Conservation (phyloP, 2,113 vertebrate species). For the Cyanocitta stelleri region DNA sequence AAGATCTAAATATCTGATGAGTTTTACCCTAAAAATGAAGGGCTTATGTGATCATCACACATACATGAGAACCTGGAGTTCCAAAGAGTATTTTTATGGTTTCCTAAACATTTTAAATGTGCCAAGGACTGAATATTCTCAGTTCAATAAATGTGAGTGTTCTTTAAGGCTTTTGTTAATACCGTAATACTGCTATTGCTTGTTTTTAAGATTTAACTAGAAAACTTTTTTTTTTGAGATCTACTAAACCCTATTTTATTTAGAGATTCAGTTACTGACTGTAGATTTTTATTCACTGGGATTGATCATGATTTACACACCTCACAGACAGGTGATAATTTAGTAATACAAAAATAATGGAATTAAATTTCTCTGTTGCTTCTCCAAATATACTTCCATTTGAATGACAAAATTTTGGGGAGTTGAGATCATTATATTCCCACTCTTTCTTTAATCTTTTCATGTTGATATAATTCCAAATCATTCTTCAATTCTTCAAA, state of each 20-base stretch:
- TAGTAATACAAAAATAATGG: neutral
- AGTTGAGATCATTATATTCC: neutral
- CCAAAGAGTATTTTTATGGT: neutral
- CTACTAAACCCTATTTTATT: neutral
- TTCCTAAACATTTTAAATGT: neutral
- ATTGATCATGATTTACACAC: neutral
- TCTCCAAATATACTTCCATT: neutral
- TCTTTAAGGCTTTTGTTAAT: neutral
- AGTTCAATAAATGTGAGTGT: neutral
- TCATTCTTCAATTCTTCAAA: neutral
- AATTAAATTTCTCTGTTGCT: neutral
- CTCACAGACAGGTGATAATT: neutral
- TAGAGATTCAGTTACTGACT: neutral
- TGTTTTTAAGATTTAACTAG: neutral
- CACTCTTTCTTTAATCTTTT: neutral
- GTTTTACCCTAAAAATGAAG: neutral
- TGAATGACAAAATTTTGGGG: neutral
- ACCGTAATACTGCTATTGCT: neutral
- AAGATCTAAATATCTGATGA: neutral
- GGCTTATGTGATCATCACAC: neutral
- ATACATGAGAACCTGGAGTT: neutral
- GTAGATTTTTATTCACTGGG: neutral
- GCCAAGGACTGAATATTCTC: neutral
- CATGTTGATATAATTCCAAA: neutral
- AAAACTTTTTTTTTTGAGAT: neutral